A percentile compares a stretch with the other conserved stretches of the same genome.
phyloP scores from a whole-genome alignment of 1,140 invertebrate genomes.

The Hycleus cichorii region DNA sequence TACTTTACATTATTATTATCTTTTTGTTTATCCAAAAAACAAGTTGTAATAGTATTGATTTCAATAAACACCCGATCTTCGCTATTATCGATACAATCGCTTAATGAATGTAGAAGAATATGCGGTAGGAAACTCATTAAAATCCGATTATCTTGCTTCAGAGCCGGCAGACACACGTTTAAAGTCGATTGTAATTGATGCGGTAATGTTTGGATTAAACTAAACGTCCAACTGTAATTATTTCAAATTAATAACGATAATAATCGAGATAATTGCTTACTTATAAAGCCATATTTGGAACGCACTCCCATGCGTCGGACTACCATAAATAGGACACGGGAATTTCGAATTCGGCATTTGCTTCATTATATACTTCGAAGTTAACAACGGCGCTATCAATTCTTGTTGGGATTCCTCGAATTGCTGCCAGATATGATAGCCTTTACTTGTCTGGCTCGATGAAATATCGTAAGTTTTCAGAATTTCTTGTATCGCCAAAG shows the following conservation, averaged over 20 bases:
- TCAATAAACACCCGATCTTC: conserved; percentile 46
- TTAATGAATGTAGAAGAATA: conserved; percentile 55
- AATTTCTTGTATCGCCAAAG: conserved; percentile 70
- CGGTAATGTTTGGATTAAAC: conserved; percentile 51
- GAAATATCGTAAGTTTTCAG: conserved; percentile 61
- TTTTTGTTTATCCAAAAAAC: conserved; percentile 16
- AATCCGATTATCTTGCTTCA: conserved; percentile 59
- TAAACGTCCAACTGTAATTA: conserved; percentile 50
- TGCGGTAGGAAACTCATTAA: conserved; percentile 65
- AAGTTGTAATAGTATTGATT: conserved; percentile 47
- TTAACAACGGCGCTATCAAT: conserved; percentile 62
- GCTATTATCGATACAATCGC: conserved; percentile 41
- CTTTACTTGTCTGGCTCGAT: conserved; percentile 45
- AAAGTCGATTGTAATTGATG: conserved; percentile 49
- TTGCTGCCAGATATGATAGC: conserved; percentile 58
- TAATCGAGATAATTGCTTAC: conserved; percentile 40
- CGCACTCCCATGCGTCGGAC: conserved; percentile 51
- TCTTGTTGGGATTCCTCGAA: conserved; percentile 59
- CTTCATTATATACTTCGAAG: conserved; percentile 52
- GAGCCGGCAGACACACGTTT: conserved; percentile 58
- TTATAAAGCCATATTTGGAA: conserved; percentile 68
- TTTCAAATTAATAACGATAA: conserved; percentile 5
- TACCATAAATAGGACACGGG: conserved; percentile 52
- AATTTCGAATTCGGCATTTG: conserved; percentile 34
- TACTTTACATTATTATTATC: conserved; percentile 2